Conservation (phyloP, 2,797 vertebrate species). For the Hoplostethus atlanticus region DNA sequence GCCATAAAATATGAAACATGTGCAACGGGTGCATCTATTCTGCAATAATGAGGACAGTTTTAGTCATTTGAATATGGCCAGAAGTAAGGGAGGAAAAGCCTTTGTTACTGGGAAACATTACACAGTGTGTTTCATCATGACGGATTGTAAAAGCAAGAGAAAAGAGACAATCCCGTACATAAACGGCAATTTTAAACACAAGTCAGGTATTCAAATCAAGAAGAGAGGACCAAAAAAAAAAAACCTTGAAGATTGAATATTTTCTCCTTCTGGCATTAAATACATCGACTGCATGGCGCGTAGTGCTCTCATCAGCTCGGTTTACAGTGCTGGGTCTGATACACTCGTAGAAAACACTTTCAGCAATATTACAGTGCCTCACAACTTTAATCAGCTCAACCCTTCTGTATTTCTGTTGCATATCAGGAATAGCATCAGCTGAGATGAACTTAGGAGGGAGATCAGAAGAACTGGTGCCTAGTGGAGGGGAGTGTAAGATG, state of each 20-base stretch:
- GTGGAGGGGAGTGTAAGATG: conserved; percentile 43
- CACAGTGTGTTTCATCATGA: neutral
- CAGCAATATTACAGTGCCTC: conserved; percentile 34
- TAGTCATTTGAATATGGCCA: neutral
- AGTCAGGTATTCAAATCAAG: too few relatives aligned
- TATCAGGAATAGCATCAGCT: conserved; percentile 51
- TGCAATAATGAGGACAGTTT: neutral
- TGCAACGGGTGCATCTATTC: neutral
- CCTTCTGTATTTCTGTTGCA: conserved; percentile 25
- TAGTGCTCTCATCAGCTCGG: conserved; percentile 12
- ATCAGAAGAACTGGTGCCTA: conserved; percentile 55
- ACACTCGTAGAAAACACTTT: conserved; percentile 28
- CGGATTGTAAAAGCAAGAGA: too few relatives aligned
- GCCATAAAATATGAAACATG: neutral
- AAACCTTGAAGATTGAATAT: neutral
- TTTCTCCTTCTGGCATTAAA: neutral
- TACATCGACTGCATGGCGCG: neutral
- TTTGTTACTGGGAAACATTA: neutral
- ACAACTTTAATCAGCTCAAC: conserved; percentile 46
- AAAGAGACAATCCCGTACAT: too few relatives aligned
- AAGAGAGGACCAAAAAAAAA: too few relatives aligned
- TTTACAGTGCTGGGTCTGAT: conserved; percentile 8
- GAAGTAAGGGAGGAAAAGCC: neutral
- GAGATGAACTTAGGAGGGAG: conserved; percentile 31
- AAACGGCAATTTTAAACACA: too few relatives aligned